phyloP scores from a whole-genome alignment of 1,140 invertebrate genomes.

The Rhizoglyphus robini region DNA sequence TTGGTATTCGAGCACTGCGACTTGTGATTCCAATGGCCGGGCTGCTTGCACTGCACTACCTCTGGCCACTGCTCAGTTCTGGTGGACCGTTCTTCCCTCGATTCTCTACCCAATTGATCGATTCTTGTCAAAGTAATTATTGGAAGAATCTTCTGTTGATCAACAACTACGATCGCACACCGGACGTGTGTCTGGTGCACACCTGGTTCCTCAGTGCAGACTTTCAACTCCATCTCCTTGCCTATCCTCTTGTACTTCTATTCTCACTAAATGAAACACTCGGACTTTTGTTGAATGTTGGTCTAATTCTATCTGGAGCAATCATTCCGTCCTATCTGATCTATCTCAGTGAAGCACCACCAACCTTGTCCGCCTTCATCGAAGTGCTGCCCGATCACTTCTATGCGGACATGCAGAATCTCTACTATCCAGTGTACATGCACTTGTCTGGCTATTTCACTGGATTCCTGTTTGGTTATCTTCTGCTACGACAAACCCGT shows the following conservation, averaged over 20 bases:
- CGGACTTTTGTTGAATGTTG: background rate
- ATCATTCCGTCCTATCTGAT: background rate
- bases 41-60: background rate
- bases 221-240: conserved; percentile 13
- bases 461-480: conserved; percentile 13
- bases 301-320: conserved; percentile 15
- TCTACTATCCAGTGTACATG: conserved; percentile 16
- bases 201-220: conserved; percentile 19
- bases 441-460: conserved; percentile 18
- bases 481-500: background rate
- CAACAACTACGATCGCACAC: conserved; percentile 7
- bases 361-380: conserved; percentile 1
- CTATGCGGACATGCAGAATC: background rate
- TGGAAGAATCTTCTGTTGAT: conserved; percentile 9
- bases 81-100: conserved; percentile 3
- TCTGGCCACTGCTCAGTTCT: background rate
- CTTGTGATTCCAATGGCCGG: conserved; percentile 1
- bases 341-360: conserved; percentile 3
- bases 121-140: conserved; percentile 11
- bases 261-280: background rate
- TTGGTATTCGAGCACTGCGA: background rate
- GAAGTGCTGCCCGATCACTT: background rate
- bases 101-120: background rate
- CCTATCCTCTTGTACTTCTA: background rate
- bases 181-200: conserved; percentile 19